Conservation (phyloP, 2,888 invertebrate genomes). For the Neoaliturus tenellus region DNA sequence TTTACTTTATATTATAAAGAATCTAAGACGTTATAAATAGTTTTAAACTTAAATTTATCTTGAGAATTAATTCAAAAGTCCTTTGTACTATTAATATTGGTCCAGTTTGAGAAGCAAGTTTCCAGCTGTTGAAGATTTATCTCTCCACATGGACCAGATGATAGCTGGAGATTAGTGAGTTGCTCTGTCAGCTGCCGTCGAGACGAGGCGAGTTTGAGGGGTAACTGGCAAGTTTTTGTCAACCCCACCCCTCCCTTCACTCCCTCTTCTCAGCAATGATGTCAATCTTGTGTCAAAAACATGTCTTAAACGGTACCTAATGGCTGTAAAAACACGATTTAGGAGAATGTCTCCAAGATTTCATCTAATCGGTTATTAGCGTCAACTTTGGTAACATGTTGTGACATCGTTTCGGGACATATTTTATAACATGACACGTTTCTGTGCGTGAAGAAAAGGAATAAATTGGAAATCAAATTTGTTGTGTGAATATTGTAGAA, state of each 20-base stretch:
- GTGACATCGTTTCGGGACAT: not conserved
- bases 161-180: not conserved
- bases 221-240: constrained; percentile 8
- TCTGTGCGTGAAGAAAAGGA: too few species aligned
- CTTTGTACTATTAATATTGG: too few species aligned
- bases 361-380: too few species aligned
- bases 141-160: not conserved
- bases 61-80: too few species aligned
- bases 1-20: too few species aligned
- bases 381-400: not conserved
- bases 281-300: constrained; percentile 6
- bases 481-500: too few species aligned
- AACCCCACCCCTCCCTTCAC: not conserved
- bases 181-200: not conserved
- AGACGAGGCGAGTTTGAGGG: not conserved
- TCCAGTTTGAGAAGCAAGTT: not conserved
- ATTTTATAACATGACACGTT: not conserved
- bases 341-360: not conserved
- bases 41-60: too few species aligned
- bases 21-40: too few species aligned
- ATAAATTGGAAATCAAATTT: too few species aligned
- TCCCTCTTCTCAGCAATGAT: not conserved
- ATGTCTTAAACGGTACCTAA: not conserved
- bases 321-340: constrained; percentile 8
- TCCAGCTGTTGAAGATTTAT: not conserved